A percentile compares a stretch with the other conserved stretches of the same genome.
These are phyloP conservation scores for Clarias laeviceps DNA, from an alignment of 2,797 vertebrate genomes.

Conservation along the genomic window DNA sequence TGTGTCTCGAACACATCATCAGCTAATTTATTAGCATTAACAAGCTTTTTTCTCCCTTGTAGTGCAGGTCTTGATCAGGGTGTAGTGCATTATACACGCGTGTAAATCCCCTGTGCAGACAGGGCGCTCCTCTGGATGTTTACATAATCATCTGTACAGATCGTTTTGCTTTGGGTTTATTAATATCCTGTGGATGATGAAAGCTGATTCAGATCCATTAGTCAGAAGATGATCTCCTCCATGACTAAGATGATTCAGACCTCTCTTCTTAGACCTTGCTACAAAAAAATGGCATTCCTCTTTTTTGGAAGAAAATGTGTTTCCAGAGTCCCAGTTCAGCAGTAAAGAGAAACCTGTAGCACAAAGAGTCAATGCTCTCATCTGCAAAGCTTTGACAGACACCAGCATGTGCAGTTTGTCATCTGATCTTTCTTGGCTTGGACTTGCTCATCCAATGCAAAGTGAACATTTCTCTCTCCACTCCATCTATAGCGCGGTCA, in stretches of 20 bases:
- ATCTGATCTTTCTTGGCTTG: conserved; percentile 82
- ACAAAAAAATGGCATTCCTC: not conserved
- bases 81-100: not conserved
- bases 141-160: not conserved
- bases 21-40: conserved; percentile 12
- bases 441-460: conserved; percentile 76
- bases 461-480: conserved; percentile 58
- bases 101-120: not conserved
- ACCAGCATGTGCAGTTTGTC: conserved; percentile 88
- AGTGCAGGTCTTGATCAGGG: not conserved
- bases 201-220: conserved; percentile 3
- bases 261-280: not conserved
- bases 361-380: conserved; percentile 76
- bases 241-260: not conserved
- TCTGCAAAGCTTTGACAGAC: conserved; percentile 91
- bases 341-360: conserved; percentile 64
- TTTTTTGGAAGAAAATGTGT: conserved; percentile 48
- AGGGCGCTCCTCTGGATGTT: not conserved
- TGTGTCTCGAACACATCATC: conserved; percentile 1
- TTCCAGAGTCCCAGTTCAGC: conserved; percentile 55
- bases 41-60: not conserved
- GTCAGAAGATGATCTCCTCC: not conserved
- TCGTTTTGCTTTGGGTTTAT: conserved; percentile 14
- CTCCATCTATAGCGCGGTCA: conserved; percentile 36
- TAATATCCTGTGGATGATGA: conserved; percentile 8